Evolutionary conservation across 2,797 vertebrate genomes (phyloP).

Genomic region (Meriones psammophilus): DNA sequence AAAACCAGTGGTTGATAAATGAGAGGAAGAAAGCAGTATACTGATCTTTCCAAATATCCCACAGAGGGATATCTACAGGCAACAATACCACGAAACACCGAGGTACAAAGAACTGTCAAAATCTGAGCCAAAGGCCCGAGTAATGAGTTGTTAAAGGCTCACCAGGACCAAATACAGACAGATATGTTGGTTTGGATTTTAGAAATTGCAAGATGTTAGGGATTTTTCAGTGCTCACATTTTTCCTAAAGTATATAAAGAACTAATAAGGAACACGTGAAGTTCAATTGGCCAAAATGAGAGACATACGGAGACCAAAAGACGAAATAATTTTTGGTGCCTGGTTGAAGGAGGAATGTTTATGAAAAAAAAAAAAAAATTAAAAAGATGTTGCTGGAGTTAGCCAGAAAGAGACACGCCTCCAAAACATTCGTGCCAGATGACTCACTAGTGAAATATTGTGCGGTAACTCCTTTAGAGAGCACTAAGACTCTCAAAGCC

Average conservation of each 20-base stretch:
- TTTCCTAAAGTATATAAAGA: slow-evolving; percentile 40
- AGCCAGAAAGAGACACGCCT: slow-evolving; percentile 24
- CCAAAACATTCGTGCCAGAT: neutral
- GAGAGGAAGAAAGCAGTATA: neutral
- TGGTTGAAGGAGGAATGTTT: slow-evolving; percentile 51
- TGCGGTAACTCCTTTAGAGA: neutral
- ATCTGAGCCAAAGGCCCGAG: neutral
- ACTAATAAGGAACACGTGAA: slow-evolving; percentile 49
- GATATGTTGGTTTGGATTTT: slow-evolving; percentile 15
- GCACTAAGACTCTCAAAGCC: neutral
- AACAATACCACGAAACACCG: slow-evolving; percentile 1
- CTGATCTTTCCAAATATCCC: neutral
- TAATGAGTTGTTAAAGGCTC: neutral
- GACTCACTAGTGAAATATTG: neutral
- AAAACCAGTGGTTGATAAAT: neutral
- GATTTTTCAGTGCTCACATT: slow-evolving; percentile 3
- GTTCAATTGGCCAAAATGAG: neutral
- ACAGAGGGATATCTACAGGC: neutral
- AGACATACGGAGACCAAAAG: slow-evolving; percentile 1
- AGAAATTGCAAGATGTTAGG: neutral
- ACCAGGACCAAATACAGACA: neutral
- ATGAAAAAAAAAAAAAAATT: neutral
- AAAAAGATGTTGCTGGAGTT: neutral
- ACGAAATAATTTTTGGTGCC: slow-evolving; percentile 18
- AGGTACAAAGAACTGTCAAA: neutral